Evolutionary conservation across 2,797 vertebrate genomes (phyloP), one percentile per base, ranked within the genome.

Genomic region (Acanthis flammea): DNA sequence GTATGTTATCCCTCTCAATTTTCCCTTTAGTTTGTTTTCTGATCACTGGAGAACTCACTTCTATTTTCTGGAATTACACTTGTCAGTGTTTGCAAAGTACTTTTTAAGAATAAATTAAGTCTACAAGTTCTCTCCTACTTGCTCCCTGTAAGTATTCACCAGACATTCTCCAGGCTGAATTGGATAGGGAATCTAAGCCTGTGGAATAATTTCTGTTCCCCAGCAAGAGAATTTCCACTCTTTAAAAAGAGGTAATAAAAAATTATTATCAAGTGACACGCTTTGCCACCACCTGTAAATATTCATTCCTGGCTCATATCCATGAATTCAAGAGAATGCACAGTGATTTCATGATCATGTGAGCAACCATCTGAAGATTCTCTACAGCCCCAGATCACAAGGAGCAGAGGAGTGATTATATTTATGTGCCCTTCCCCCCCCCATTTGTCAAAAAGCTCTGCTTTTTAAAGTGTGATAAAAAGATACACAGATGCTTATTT

Each of bases 401-500:
- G 60, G 68, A 95, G 68, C 51, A 94, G 74, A 84, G 47, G 71
- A 89, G 62, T 90, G 73, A 92, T 94, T 92, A 71, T 89, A 93
- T 87, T 88, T 92, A 86, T 80, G 42, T 79, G 72, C 9, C 9
- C 19, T 27, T 31, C 21, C 25, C 27, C 12, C n/a, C 25, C 4
- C 15, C 58, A 67, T 91, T 95, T 0, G 9, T 92, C 92, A 96
- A 96, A 84, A 94, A 92, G 50, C 83, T 86, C 51, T 93, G 88
- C 81, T 93, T 97, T 96, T 94, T 90, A 89, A 92, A 67, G 50
- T 74, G 75, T 84, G 84, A 95, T 84, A 89, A 81, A 94, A 94
- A 96, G 96, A 71, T 76, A 96, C 81, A 83, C 94, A 92, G 68
- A 95, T 79, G 82, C 92, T 93, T 95, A 94, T 82, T 95, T 97